Evolutionary conservation across 2,113 vertebrate genomes (phyloP).

Genomic region (Lamprotornis superbus): DNA sequence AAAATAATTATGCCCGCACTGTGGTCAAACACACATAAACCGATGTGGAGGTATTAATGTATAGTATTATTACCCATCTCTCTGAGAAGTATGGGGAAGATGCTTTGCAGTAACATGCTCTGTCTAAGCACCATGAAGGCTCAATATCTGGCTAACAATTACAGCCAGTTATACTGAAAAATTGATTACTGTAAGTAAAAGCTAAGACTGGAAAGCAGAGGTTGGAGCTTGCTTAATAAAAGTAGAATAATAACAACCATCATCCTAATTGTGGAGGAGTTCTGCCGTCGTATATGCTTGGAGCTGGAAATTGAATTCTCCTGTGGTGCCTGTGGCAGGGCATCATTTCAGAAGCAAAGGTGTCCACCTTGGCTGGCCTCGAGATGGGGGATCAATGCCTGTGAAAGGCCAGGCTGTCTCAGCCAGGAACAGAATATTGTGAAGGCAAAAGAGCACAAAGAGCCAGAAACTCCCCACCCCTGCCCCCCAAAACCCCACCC

Average conservation of each 20-base stretch:
- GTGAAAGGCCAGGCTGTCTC: conserved; percentile 61
- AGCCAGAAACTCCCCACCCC: background rate
- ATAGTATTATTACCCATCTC: conserved; percentile 83
- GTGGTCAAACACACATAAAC: conserved; percentile 87
- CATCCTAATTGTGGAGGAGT: conserved; percentile 60
- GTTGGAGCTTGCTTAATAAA: conserved; percentile 69
- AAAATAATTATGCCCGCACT: conserved; percentile 84
- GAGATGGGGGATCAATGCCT: conserved; percentile 44
- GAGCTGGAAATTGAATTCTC: conserved; percentile 62
- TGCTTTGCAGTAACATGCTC: conserved; percentile 34
- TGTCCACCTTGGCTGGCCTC: conserved; percentile 35
- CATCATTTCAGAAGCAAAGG: conserved; percentile 53
- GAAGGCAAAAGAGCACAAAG: background rate
- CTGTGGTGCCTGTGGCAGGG: background rate
- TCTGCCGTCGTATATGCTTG: background rate
- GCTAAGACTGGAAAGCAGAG: conserved; percentile 55
- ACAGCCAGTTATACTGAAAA: conserved; percentile 70
- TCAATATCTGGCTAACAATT: conserved; percentile 74
- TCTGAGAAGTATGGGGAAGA: conserved; percentile 71
- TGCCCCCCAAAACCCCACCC: background rate
- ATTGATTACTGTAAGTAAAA: conserved; percentile 78
- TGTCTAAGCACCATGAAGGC: conserved; percentile 60
- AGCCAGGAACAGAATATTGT: background rate
- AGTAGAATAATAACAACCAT: conserved; percentile 62
- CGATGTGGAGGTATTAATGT: conserved; percentile 84